These are phyloP conservation scores for Apostichopus japonicus DNA, from an alignment of 35 echinoderm and acorn worm genomes.

Conservation along the genomic window DNA sequence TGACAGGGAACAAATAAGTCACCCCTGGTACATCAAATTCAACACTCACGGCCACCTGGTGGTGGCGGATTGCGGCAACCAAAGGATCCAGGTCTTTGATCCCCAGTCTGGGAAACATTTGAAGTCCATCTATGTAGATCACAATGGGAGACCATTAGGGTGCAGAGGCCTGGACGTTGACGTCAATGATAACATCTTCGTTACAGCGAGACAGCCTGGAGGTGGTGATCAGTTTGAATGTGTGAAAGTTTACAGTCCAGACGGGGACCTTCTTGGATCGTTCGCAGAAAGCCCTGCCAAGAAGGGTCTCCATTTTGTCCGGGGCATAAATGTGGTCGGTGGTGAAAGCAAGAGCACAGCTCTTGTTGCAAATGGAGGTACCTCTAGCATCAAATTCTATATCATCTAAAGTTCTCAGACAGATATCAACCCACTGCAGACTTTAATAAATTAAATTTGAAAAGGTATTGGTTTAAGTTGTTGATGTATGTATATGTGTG, in stretches of 20 bases:
- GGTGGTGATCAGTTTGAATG: conserved; percentile 36
- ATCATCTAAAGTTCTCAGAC: conserved; percentile 6
- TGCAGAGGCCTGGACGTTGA: conserved; percentile 65
- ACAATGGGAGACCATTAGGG: conserved; percentile 51
- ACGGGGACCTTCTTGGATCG: conserved; percentile 39
- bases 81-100: conserved; percentile 64
- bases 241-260: conserved; percentile 64
- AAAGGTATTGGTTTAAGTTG: no score
- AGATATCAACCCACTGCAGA: no score
- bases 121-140: conserved; percentile 61
- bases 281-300: conserved; percentile 57
- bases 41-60: conserved; percentile 60
- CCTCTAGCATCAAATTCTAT: conserved; percentile 32
- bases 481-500: no score
- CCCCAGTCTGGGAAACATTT: conserved; percentile 14
- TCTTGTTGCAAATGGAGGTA: conserved; percentile 54
- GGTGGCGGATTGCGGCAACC: conserved; percentile 54
- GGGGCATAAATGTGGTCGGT: conserved; percentile 43
- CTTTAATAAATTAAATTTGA: no score
- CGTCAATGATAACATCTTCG: conserved; percentile 65
- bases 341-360: conserved; percentile 33
- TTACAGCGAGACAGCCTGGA: conserved; percentile 48
- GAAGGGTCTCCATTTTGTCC: conserved; percentile 60
- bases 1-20: conserved; percentile 17
- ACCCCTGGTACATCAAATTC: conserved; percentile 64